A percentile compares a stretch with the other conserved stretches of the same genome.
phyloP scores from a whole-genome alignment of 2,888 invertebrate species.

The Strigamia transsilvanica region DNA sequence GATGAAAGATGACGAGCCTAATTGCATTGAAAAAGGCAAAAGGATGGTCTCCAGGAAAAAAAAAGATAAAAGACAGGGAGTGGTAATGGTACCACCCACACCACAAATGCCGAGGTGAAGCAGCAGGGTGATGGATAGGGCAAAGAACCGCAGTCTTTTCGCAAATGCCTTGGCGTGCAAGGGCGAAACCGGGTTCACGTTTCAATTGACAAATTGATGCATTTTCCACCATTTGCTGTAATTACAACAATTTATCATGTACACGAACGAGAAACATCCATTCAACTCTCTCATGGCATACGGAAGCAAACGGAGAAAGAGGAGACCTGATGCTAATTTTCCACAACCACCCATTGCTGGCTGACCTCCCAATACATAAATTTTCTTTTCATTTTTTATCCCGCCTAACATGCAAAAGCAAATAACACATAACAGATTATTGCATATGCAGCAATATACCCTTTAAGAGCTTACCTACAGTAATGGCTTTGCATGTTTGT shows the following conservation, averaged over 20 bases:
- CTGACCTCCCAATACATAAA: conserved; percentile 44
- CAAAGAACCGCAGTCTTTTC: conserved; percentile 44
- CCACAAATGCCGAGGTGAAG: conserved; percentile 44
- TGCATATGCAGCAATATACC: conserved; percentile 44
- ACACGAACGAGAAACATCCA: conserved; percentile 46
- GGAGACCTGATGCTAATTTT: conserved; percentile 44
- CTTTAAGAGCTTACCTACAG: conserved; percentile 24
- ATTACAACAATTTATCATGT: conserved; percentile 51
- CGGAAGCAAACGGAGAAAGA: conserved; percentile 42
- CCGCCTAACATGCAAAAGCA: conserved; percentile 28
- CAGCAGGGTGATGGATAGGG: conserved; percentile 44
- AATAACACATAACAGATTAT: conserved; percentile 30
- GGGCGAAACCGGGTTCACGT: conserved; percentile 44
- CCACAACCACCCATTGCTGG: conserved; percentile 44
- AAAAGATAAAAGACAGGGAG: conserved; percentile 47
- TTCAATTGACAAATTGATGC: conserved; percentile 51
- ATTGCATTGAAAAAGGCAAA: conserved; percentile 44
- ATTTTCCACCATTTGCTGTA: conserved; percentile 48
- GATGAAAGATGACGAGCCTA: conserved; percentile 42
- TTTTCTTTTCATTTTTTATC: conserved; percentile 22
- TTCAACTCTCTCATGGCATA: conserved; percentile 44
- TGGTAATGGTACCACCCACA: conserved; percentile 46
- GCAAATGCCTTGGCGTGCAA: conserved; percentile 44
- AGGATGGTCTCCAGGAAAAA: conserved; percentile 36
- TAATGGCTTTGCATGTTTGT: conserved; percentile 44